A percentile compares a stretch with the other conserved stretches of the same genome.
Evolutionary conservation across 2,797 vertebrate species (phyloP).

Genomic region (Enteromius radiatus): DNA sequence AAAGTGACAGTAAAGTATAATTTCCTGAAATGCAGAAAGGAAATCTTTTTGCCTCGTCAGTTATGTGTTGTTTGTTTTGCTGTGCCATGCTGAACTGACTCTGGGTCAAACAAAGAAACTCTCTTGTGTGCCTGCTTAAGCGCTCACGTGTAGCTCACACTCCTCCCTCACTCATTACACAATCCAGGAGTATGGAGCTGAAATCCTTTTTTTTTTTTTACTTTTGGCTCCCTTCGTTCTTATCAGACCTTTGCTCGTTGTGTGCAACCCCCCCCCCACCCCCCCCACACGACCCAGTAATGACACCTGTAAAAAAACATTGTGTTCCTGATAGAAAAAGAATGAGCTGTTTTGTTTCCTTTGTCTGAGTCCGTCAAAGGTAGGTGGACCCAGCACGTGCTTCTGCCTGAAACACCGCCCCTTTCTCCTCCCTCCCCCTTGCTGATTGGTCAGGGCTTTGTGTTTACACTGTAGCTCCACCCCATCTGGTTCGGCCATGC

Average conservation of each 20-base stretch:
- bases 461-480: conserved; percentile 72
- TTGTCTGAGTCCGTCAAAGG: conserved; percentile 48
- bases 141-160: conserved; percentile 69
- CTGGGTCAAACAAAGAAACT: conserved; percentile 59
- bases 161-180: conserved; percentile 66
- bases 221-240: conserved; percentile 20
- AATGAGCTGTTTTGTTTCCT: conserved; percentile 61
- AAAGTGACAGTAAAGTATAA: not conserved
- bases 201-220: conserved; percentile 30
- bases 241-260: not conserved
- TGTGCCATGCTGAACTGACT: conserved; percentile 48
- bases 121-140: conserved; percentile 51
- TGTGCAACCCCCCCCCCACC: not conserved
- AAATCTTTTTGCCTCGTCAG: conserved; percentile 6
- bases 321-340: conserved; percentile 68
- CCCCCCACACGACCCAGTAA: conserved; percentile 50
- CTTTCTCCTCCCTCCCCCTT: conserved; percentile 49
- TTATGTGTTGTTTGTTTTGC: conserved; percentile 12
- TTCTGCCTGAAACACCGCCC: conserved; percentile 41
- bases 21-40: not conserved
- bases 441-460: conserved; percentile 68
- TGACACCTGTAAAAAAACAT: conserved; percentile 67
- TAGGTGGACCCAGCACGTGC: conserved; percentile 54
- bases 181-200: conserved; percentile 58
- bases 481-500: conserved; percentile 55